Conservation (phyloP, 2,888 invertebrate species). For the Crepidodera aurea region DNA sequence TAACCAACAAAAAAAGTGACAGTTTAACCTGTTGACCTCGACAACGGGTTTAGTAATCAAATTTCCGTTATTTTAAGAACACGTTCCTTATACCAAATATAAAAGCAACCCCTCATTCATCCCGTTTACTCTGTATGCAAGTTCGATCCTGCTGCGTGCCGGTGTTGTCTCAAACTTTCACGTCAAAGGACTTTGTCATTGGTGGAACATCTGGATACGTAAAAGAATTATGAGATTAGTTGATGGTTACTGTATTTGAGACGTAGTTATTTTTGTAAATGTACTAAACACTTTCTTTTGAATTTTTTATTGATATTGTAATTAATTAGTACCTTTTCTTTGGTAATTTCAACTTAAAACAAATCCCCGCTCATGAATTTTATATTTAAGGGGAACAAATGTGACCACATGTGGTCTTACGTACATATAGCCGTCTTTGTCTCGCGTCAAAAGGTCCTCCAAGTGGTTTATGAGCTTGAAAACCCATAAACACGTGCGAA, state of each 20-base stretch:
- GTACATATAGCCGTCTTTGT: constrained; percentile 18
- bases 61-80: constrained; percentile 50
- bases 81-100: constrained; percentile 24
- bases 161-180: not conserved
- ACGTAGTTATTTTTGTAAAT: too few species aligned
- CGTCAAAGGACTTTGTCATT: not conserved
- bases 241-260: too few species aligned
- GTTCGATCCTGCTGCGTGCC: constrained; percentile 23
- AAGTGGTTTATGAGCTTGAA: constrained; percentile 32
- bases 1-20: too few species aligned
- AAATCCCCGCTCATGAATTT: not conserved
- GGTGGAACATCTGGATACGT: not conserved
- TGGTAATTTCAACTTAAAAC: too few species aligned
- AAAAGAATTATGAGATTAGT: too few species aligned
- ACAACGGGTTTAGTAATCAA: constrained; percentile 47
- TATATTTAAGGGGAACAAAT: not conserved
- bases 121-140: constrained; percentile 28
- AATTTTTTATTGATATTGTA: too few species aligned
- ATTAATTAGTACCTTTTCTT: too few species aligned
- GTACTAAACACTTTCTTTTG: too few species aligned
- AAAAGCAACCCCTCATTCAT: constrained; percentile 43
- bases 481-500: constrained; percentile 38
- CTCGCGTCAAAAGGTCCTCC: constrained; percentile 23
- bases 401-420: constrained; percentile 11
- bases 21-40: constrained; percentile 48